Percentiles rank a stretch among this genome's conserved stretches.
These are phyloP conservation scores for Drosophila sordidula DNA, from an alignment of 2,888 invertebrate species.

Conservation along the genomic window DNA sequence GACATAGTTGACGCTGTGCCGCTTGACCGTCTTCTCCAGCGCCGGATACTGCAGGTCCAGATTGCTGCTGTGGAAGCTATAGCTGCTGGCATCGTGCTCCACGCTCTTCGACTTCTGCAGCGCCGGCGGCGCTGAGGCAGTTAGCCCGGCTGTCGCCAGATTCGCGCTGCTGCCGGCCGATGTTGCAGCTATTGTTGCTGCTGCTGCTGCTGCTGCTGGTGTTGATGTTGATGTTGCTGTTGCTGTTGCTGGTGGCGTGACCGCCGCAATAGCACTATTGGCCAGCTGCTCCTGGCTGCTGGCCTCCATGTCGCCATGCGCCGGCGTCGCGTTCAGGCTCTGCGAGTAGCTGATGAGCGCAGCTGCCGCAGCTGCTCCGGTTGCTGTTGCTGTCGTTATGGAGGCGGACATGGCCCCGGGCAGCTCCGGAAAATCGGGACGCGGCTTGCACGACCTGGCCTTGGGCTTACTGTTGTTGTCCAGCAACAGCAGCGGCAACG, in stretches of 20 bases:
- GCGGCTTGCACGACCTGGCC: conserved; percentile 42
- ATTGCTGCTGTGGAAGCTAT: conserved; percentile 82
- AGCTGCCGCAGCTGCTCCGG: background rate
- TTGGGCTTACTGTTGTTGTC: conserved; percentile 32
- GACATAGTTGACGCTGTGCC: conserved; percentile 81
- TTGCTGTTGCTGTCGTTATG: background rate
- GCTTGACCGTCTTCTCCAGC: conserved; percentile 85
- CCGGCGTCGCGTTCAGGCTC: conserved; percentile 44
- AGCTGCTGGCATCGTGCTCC: conserved; percentile 78
- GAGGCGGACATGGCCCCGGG: conserved; percentile 40
- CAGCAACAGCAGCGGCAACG: background rate
- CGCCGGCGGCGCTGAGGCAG: conserved; percentile 56
- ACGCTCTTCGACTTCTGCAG: conserved; percentile 85
- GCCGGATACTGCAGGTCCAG: conserved; percentile 85
- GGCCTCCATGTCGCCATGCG: conserved; percentile 15
- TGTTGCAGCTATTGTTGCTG: conserved; percentile 21
- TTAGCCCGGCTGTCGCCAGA: conserved; percentile 10
- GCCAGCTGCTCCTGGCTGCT: conserved; percentile 12
- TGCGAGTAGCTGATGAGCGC: conserved; percentile 54
- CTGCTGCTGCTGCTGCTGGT: conserved; percentile 14
- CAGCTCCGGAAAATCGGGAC: conserved; percentile 65
- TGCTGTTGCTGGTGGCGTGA: conserved; percentile 19
- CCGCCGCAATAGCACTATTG: background rate
- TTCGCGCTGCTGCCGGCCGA: conserved; percentile 6
- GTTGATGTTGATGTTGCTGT: conserved; percentile 14